Evolutionary conservation across 2,888 invertebrate species (phyloP), one percentile per base, ranked within the genome.

Genomic region (Mythimna lalbum): DNA sequence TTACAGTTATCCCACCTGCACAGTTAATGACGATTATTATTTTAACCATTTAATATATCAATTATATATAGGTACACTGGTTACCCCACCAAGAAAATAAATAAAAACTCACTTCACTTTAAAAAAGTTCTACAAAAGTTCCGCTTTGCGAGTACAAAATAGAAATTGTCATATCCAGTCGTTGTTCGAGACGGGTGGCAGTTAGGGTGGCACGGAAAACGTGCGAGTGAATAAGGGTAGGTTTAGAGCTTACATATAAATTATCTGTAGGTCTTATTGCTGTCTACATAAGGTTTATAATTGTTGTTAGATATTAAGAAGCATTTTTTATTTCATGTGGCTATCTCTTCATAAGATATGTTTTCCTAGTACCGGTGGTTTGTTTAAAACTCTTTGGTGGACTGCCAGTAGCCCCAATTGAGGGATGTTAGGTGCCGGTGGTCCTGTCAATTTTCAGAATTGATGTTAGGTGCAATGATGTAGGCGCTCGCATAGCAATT

Each of bases 341-440:
- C n/a, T 19, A 62, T 27, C 33, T 65, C 39, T 64, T 53, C 14
- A 31, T 47, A 19, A 1, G 9, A 33, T 43, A 57, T 71, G 78
- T 59, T 59, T 49, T 17, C 72, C 57, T 65, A 39, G 62, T 76
- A 71, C 7, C 10, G 17, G 1, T n/a, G 9, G 19, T 47, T 53
- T 50, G 0, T 4, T 57, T 33, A 21, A 31, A 31, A 55, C n/a
- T 39, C 23, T 23, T 47, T 67, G 19, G 52, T 23, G 31, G 57
- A 9, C 17, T 1, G 7, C 36, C 33, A 57, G n/a, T n/a, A n/a
- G 27, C 21, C 56, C 14, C 56, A 43, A 7, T 31, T 19, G 33
- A 4, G 33, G 27, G n/a, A 17, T 14, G n/a, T n/a, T n/a, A n/a
- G n/a, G n/a, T n/a, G n/a, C n/a, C n/a, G n/a, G n/a, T n/a, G n/a